Conservation (phyloP, 2,888 invertebrate species). For the Nephrotoma flavescens region DNA sequence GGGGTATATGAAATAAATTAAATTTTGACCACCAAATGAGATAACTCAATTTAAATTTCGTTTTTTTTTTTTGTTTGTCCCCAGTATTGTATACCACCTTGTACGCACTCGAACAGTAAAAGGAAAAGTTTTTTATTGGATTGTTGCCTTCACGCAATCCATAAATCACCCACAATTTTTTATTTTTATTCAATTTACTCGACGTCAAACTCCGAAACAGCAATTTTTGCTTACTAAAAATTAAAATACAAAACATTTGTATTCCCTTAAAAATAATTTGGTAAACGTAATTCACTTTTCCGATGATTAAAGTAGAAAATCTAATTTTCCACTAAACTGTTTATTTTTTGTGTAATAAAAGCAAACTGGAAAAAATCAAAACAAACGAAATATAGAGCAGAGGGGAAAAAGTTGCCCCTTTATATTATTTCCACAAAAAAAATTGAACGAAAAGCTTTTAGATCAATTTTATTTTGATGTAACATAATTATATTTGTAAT, state of each 20-base stretch:
- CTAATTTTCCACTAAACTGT: conserved; percentile 2
- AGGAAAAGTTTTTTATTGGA: neutral
- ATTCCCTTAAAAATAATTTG: neutral
- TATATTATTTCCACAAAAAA: neutral
- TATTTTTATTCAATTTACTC: neutral
- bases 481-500: neutral
- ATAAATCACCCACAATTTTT: neutral
- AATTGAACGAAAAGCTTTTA: neutral
- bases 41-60: neutral
- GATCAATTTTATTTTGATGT: neutral
- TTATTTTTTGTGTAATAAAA: neutral
- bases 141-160: neutral
- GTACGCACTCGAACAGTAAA: neutral
- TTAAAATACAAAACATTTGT: neutral
- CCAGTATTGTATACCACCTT: neutral
- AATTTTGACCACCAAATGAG: neutral
- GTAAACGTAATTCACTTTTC: neutral
- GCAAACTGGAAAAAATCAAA: neutral
- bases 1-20: neutral
- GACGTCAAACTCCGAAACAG: neutral
- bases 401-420: neutral
- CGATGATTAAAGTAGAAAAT: conserved; percentile 1
- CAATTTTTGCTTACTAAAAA: neutral
- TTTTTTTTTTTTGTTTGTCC: neutral
- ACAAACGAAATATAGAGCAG: neutral